Evolutionary conservation across 1,140 invertebrate species (phyloP), one percentile per base, ranked within the genome.

Genomic region (Drosophila pseudoananassae): DNA sequence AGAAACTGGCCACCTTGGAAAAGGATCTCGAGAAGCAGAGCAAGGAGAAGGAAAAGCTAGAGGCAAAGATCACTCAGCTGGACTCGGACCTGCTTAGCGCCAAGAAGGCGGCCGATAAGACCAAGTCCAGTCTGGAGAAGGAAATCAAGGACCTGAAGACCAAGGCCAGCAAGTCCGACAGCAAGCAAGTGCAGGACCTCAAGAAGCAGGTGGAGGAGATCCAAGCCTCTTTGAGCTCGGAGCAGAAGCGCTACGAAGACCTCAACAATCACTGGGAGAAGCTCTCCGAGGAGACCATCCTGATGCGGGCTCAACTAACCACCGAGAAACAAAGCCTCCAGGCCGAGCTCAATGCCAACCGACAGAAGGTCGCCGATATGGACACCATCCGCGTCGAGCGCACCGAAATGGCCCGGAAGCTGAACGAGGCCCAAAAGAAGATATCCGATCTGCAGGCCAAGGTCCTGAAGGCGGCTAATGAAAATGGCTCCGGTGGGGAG

Each of bases 221-320:
- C 23, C 95, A 96, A 91, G 92, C 93, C 72, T 93, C 94, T 38
- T 74, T 97, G 31, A 93, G 93, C 33, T 93, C 93, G 17, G 95
- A 95, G 82, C 94, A 94, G 57, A 94, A 95, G 63, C 95, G 96
- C 71, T 96, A 96, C 90, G 95, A 96, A 65, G 96, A 97, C 73
- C 92, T 98, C 6, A 97, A 95, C 25, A 93, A 93, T 3, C 97
- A 96, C 90, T 96, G 97, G 91, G 96, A 97, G 81, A 93, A 96
- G 61, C 92, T 98, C n/a, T 95, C 95, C 83, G 96, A 97, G 90
- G 96, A 97, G 83, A 96, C 96, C 73, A 95, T 96, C 0, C 93
- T 96, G 0, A 95, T 95, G 51, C 97, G 97, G 91, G 94, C 95
- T 12, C 94, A 96, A 91, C 92, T 97, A 1, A 95, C 96, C 4